Base-by-base conservation (phyloP, 2,888 invertebrate species). In the Pristionchus exspectatus region DNA sequence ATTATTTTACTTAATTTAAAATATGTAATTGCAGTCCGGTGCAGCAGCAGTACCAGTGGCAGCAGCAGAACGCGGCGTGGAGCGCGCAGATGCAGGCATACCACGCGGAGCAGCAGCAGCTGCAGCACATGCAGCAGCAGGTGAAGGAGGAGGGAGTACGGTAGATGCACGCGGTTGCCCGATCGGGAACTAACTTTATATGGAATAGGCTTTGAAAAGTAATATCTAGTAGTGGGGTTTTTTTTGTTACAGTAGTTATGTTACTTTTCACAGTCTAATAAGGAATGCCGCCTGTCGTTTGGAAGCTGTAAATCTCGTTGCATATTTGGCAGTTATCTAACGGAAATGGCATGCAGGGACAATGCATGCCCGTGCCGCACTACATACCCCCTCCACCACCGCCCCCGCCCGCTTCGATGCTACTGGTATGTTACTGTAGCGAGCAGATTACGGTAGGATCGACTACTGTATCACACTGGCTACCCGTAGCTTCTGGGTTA, bases 61-160 rank as follows among this genome's bases (percentile, higher is more conserved):
- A 50, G 54, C 83, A 44, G 83, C 83, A 83, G 74, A 74, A 38
- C 38, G 18, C 59, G 59, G 59, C 24, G 59, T 59, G 59, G 30
- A n/a, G 21, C 21, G 27, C 72, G 27, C 72, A 72, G 27, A 27
- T 33, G 72, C 27, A 54, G 50, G 83, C 83, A 54, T 56, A 4
- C 30, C 27, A 50, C 81, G 54, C 30, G 21, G 16, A 56, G 56
- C 4, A 14, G 16, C 84, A 30, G 84, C 84, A 84, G 38, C 12
- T 50, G 54, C 56, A 54, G 56, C 56, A n/a, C 44, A 2, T 30
- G 33, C 24, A 30, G 56, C 33, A 27, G 84, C 84, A 84, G 81
- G 7, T 44, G 21, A 38, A 3, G 77, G 44, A 38, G 38, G 38
- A 38, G 44, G 44, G 56, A 33, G 63, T 85, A 69, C 69, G 27